A percentile compares a stretch with the other conserved stretches of the same genome.
Evolutionary conservation across 1,140 invertebrate genomes (phyloP).

Genomic region (Trachymyrmex cornetzi): DNA sequence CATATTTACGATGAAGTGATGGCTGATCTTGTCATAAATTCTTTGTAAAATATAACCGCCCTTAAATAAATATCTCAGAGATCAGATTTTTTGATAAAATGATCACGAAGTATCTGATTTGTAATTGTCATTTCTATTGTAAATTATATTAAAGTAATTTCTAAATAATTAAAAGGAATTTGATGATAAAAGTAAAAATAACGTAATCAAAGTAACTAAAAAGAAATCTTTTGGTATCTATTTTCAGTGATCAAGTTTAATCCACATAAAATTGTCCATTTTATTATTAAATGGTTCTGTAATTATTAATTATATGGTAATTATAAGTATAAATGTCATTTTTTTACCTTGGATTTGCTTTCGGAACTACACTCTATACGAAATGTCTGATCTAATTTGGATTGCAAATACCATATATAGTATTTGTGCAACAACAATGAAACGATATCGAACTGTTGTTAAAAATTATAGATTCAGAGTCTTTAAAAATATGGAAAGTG

Average conservation of each 20-base stretch:
- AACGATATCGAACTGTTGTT: no score
- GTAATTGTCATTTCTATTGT: not conserved
- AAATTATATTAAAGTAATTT: not conserved
- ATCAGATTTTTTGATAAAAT: not conserved
- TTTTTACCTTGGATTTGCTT: no score
- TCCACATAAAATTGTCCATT: not conserved
- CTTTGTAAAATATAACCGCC: not conserved
- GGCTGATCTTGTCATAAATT: slow-evolving; percentile 2
- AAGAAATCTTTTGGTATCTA: not conserved
- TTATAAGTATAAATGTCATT: no score
- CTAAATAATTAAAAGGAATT: not conserved
- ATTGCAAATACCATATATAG: slow-evolving; percentile 23
- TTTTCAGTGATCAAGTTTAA: not conserved
- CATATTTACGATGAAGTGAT: not conserved
- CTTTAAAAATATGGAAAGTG: no score
- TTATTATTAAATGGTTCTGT: not conserved
- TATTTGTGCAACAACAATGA: no score
- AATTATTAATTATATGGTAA: not conserved
- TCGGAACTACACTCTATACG: not conserved
- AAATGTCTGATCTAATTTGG: slow-evolving; percentile 36
- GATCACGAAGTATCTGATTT: not conserved
- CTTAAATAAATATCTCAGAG: not conserved
- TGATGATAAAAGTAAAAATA: not conserved
- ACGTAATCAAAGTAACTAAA: not conserved
- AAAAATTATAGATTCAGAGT: no score